Evolutionary conservation across 2,113 vertebrate genomes (phyloP).

Genomic region (Noturus placidus): DNA sequence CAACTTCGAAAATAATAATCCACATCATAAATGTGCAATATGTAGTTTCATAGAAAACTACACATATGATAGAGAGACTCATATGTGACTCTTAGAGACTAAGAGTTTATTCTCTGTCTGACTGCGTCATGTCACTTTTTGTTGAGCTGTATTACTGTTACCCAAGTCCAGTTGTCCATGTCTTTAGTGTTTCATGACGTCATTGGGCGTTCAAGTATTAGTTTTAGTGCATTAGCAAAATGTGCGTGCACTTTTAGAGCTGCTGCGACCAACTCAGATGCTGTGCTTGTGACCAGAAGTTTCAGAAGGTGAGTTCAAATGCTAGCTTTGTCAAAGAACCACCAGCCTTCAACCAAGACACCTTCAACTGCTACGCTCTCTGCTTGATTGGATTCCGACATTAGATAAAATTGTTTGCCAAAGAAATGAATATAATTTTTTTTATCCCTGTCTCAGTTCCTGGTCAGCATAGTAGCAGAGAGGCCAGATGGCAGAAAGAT

Average conservation of each 20-base stretch:
- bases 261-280: not conserved
- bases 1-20: not conserved
- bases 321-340: no score
- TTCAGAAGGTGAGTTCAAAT: no score
- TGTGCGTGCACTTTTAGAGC: not conserved
- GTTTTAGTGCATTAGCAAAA: not conserved
- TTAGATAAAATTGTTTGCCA: not conserved
- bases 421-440: not conserved
- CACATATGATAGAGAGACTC: not conserved
- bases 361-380: no score
- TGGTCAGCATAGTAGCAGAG: conserved; percentile 69
- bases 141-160: not conserved
- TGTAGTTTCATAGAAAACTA: not conserved
- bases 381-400: not conserved
- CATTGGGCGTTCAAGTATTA: not conserved
- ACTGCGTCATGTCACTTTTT: not conserved
- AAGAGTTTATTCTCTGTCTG: not conserved
- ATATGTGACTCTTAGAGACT: no score
- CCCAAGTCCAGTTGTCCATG: not conserved
- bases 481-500: conserved; percentile 70
- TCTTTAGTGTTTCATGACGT: not conserved
- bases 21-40: not conserved
- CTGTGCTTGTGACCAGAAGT: no score
- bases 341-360: no score
- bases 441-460: conserved; percentile 61